Base-by-base conservation (phyloP, 2,113 vertebrate genomes). In the Neoarius graeffei region DNA sequence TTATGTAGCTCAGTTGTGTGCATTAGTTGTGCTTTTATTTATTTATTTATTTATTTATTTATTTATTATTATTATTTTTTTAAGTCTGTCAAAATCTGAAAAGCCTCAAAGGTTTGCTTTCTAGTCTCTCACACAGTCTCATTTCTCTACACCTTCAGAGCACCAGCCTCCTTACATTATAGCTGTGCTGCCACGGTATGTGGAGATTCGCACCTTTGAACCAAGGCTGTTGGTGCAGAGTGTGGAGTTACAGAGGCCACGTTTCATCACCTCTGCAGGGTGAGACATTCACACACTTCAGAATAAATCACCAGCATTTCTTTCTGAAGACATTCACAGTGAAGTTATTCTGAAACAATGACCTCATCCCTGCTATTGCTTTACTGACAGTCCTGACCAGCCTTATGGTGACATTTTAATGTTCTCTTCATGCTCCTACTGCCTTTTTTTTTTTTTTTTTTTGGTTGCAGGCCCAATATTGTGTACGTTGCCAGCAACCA, bases 401-500 rank as follows among this genome's bases (percentile, higher is more conserved):
- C 5, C n/a, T 35, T 25, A 11, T 19, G 27, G 4, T 56, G 11
- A 10, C 20, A 8, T 35, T 83, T 81, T 76, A 27, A 60, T 57
- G 17, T n/a, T 71, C 8, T 81, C 13, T 35, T 57, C 64, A n/a
- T 88, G 27, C 27, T 77, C 27, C 79, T 84, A 80, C 69, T 86
- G 13, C 52, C n/a, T 50, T 87, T 42, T 42, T 42, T 42, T 42
- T 35, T 35, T 35, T 42, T 42, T 42, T 42, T 42, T 42, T 42
- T 13, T 79, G 84, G 54, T 92, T 93, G n/a, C 94, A 99, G 97
- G 87, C 95, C 96, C 66, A 97, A 99, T 91, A 96, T 98, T 83
- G 97, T 99, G 85, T 99, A 99, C 6, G 98, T 99, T 77, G 98
- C 98, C 92, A 99, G 98, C 93, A 99, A 99, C 95, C 98, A 99